Evolutionary conservation across 2,113 vertebrate species (phyloP).

Genomic region (Neomonachus schauinslandi): DNA sequence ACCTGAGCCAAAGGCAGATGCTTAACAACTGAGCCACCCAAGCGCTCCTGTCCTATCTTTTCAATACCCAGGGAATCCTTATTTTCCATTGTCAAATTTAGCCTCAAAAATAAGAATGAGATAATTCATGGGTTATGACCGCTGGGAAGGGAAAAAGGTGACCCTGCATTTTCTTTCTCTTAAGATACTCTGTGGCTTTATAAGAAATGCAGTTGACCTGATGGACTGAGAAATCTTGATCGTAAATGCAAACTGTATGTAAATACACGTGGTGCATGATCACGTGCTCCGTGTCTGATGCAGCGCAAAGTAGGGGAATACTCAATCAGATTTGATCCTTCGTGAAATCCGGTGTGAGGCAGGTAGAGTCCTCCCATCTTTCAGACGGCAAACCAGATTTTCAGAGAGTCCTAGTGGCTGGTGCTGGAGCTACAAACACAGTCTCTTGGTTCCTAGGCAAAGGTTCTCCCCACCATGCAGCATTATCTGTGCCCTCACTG

Average conservation of each 20-base stretch:
- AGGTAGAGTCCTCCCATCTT: background rate
- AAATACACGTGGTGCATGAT: background rate
- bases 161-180: background rate
- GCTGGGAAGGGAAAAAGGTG: background rate
- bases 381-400: background rate
- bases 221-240: background rate
- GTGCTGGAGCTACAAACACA: background rate
- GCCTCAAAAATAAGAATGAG: background rate
- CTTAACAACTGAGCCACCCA: no score
- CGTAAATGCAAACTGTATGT: background rate
- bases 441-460: background rate
- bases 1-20: no score
- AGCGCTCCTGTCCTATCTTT: background rate
- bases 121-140: background rate
- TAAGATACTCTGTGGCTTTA: background rate
- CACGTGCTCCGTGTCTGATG: background rate
- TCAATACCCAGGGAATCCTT: background rate
- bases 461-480: accelerated
- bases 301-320: background rate
- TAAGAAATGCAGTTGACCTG: background rate
- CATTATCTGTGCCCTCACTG: background rate
- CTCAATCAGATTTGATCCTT: background rate
- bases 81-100: background rate
- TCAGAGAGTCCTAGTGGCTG: background rate
- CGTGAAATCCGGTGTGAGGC: accelerated